Base-by-base conservation (phyloP, 1,140 invertebrate genomes). In the Acromyrmex charruanus region DNA sequence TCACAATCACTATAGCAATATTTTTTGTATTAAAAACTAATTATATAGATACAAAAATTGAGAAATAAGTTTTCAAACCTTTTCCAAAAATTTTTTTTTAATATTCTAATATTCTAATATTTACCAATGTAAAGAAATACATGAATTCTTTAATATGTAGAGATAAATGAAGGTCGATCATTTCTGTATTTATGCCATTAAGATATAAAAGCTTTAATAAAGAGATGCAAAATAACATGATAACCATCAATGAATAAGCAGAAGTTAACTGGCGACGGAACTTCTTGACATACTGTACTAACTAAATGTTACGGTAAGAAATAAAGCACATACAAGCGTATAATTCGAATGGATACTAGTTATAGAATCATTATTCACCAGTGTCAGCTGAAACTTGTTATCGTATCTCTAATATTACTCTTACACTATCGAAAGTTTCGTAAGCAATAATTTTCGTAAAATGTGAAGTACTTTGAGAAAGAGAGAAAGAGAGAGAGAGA, bases 361-460 rank as follows among this genome's bases (percentile, higher is more conserved):
- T 81, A 81, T 21, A 35, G 39, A 21, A 71, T 59, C 21, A 58
- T 58, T 71, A 71, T 71, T 71, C 31, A n/a, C 10, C 9, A 81
- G 16, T 6, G 31, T 6, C 35, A 39, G 35, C 6, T 69, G 12
- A n/a, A 81, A 69, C 35, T 71, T 58, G 21, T 69, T 81, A 81
- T 35, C 5, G 31, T 35, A 35, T 6, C 6, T 25, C 16, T 49
- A 2, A 77, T 16, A 53, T 53, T 66, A 28, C 0, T 79, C 7
- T 18, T 49, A 31, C 31, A 51, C 4, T 49, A 4, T 66, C 25
- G 2, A 80, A 21, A 58, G 21, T 44, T 81, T 71, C 12, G 21
- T 58, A 71, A 58, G 21, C 2, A 4, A 25, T 69, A 14, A 69
- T 71, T 58, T 18, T 58, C n/a, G 7, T 58, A 59, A 1, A n/a